These are phyloP conservation scores for Drosophila ogumai DNA, from an alignment of 1,140 invertebrate genomes.

Conservation along the genomic window DNA sequence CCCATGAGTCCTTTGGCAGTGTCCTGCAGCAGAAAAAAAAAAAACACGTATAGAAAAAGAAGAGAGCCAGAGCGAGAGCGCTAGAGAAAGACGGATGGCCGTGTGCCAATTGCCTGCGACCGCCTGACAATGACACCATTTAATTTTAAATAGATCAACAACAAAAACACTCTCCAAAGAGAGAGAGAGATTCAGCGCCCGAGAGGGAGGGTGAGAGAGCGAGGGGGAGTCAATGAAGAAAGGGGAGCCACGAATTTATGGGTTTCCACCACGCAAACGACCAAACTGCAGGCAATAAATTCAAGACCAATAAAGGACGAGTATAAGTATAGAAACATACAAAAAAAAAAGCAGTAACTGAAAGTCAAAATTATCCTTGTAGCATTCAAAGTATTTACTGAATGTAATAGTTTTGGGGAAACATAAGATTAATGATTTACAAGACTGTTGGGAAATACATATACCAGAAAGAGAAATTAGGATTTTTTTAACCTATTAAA, in stretches of 20 bases:
- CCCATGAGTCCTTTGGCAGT: conserved; percentile 28
- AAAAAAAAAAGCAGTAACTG: conserved; percentile 26
- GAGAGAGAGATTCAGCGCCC: background rate
- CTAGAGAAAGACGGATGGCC: conserved; percentile 13
- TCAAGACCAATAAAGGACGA: conserved; percentile 39
- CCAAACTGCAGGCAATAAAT: conserved; percentile 58
- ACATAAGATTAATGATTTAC: background rate
- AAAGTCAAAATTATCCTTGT: conserved; percentile 6
- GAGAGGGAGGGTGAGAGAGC: conserved; percentile 1
- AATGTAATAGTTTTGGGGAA: background rate
- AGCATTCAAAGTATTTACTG: background rate
- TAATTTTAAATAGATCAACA: conserved; percentile 67
- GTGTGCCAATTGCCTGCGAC: conserved; percentile 34
- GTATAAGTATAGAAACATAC: conserved; percentile 32
- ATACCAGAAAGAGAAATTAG: too few species aligned
- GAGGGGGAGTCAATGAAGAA: background rate
- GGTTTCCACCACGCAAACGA: conserved; percentile 53
- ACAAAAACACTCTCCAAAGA: conserved; percentile 24
- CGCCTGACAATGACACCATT: conserved; percentile 72
- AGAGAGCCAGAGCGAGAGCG: background rate
- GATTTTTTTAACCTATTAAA: too few species aligned
- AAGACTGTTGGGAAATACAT: background rate
- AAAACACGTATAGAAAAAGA: background rate
- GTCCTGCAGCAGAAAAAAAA: conserved; percentile 15
- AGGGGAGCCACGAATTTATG: conserved; percentile 57